Evolutionary conservation across 1,140 invertebrate species (phyloP).

Genomic region (Drosophila aff.): DNA sequence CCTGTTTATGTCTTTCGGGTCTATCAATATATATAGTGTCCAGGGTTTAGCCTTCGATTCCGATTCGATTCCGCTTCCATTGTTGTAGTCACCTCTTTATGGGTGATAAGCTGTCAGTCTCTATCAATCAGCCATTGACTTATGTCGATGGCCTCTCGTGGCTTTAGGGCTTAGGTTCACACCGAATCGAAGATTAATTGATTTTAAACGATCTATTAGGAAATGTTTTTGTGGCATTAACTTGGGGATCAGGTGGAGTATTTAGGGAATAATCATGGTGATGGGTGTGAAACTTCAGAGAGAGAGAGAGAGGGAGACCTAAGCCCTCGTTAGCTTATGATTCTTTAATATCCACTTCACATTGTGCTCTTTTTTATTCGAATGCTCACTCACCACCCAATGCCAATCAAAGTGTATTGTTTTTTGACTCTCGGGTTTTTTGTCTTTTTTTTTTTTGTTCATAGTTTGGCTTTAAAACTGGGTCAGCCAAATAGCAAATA

Average conservation of each 20-base stretch:
- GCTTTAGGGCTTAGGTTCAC: constrained; percentile 32
- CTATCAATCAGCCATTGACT: constrained; percentile 60
- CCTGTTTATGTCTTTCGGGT: constrained; percentile 18
- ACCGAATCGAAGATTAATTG: constrained; percentile 44
- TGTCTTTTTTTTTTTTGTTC: constrained; percentile 3
- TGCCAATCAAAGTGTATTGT: constrained; percentile 45
- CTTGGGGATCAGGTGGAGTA: not conserved
- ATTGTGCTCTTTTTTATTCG: constrained; percentile 13
- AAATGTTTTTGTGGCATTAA: not conserved
- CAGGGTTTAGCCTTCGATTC: constrained; percentile 34
- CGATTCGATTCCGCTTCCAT: constrained; percentile 7
- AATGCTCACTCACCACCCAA: constrained; percentile 32
- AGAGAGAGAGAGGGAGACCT: not conserved
- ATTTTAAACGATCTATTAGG: constrained; percentile 44
- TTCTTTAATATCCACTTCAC: constrained; percentile 7
- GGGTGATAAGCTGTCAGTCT: constrained; percentile 33
- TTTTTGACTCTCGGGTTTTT: not conserved
- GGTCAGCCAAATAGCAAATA: constrained; percentile 46
- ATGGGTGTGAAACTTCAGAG: too few relatives aligned
- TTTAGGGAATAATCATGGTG: not conserved
- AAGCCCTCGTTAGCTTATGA: not conserved
- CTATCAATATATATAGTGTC: constrained; percentile 15
- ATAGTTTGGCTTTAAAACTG: constrained; percentile 25
- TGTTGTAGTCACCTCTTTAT: constrained; percentile 14
- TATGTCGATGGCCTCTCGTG: constrained; percentile 44